phyloP scores from a whole-genome alignment of 2,113 vertebrate genomes.

The Dasyprocta punctata region DNA sequence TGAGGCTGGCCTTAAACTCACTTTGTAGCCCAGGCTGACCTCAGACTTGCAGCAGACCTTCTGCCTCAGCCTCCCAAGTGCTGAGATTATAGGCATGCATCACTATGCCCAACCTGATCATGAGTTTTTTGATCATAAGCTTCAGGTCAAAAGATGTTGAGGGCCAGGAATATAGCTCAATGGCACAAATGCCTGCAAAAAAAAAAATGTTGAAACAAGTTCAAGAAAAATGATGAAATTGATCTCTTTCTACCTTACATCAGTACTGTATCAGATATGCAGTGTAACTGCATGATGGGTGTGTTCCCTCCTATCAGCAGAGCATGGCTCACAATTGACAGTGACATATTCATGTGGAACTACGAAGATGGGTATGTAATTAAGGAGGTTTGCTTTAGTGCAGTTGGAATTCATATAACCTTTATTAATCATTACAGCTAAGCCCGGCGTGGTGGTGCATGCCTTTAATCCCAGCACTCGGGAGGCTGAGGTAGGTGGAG shows the following conservation, averaged over 20 bases:
- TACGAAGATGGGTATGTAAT: constrained; percentile 96
- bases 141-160: not conserved
- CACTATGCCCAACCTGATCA: not conserved
- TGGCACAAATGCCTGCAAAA: no score
- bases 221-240: not conserved
- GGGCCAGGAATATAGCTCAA: no score
- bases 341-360: constrained; percentile 99
- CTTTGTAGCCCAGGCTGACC: not conserved
- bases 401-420: not conserved
- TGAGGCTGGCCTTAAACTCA: not conserved
- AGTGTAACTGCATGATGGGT: constrained; percentile 99
- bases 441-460: no score
- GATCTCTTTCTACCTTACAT: constrained; percentile 87
- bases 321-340: constrained; percentile 98
- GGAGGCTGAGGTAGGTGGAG: no score
- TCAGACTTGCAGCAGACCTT: not conserved
- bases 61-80: not conserved
- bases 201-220: not conserved
- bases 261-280: constrained; percentile 91
- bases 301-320: constrained; percentile 97
- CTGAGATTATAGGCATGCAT: not conserved
- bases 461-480: no score
- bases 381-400: not conserved
- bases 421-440: not conserved
- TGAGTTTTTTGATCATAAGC: not conserved